Conservation (phyloP, 1,140 invertebrate genomes). For the Conus ventricosus region DNA sequence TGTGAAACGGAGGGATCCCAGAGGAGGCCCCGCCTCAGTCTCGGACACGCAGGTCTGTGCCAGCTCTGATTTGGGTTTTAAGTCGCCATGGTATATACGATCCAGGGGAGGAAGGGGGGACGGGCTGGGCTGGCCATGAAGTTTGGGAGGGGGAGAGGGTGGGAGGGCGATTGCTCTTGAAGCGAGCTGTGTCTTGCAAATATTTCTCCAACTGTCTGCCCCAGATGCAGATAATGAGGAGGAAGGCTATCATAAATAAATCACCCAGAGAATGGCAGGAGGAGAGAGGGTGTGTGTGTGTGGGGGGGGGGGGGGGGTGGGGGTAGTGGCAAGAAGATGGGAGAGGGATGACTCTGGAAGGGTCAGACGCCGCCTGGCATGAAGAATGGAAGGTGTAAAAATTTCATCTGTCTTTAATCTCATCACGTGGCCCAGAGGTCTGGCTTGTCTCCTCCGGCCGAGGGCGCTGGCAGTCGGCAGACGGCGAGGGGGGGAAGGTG, state of each 20-base stretch:
- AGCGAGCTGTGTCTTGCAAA: conserved; percentile 25
- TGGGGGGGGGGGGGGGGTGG: not conserved
- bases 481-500: too few relatives aligned
- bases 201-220: conserved; percentile 21
- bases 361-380: conserved; percentile 13
- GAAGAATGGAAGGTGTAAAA: conserved; percentile 29
- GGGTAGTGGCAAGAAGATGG: not conserved
- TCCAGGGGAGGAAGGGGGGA: not conserved
- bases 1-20: conserved; percentile 23
- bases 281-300: not conserved
- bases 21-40: not conserved
- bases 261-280: conserved; percentile 20
- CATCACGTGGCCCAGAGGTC: not conserved
- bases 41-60: conserved; percentile 11
- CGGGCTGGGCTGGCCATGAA: not conserved
- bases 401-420: conserved; percentile 29
- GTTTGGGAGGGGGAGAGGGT: not conserved
- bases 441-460: conserved; percentile 1
- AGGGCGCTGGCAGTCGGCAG: too few relatives aligned
- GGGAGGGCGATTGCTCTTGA: conserved; percentile 16
- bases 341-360: not conserved
- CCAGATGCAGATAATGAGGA: conserved; percentile 35
- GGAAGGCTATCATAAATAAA: conserved; percentile 37
- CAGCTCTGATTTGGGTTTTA: conserved; percentile 32
- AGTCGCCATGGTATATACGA: conserved; percentile 17